Percentiles rank a stretch among this genome's conserved stretches.
Conservation (phyloP, 2,797 vertebrate genomes). For the Cichlasoma orientale region DNA sequence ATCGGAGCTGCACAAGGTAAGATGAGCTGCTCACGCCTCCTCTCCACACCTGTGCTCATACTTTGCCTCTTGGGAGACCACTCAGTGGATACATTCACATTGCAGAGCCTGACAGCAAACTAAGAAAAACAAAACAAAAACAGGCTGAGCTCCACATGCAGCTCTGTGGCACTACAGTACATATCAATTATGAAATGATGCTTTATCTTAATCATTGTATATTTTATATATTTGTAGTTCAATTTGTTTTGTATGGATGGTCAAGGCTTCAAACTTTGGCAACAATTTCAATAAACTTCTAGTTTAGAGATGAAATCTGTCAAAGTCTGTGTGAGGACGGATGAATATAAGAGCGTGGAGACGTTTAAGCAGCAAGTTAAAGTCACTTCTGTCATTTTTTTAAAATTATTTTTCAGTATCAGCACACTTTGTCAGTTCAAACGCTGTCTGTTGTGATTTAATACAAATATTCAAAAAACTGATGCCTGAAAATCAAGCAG, state of each 20-base stretch:
- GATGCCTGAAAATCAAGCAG: too few relatives aligned
- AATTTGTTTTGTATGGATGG: not conserved
- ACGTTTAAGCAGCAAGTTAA: accelerated
- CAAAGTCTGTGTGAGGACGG: not conserved
- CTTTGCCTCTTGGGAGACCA: not conserved
- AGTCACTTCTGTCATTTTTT: not conserved
- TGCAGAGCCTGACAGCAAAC: not conserved
- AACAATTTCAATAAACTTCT: not conserved
- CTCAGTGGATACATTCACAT: not conserved
- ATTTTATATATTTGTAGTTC: not conserved
- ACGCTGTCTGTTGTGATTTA: accelerated
- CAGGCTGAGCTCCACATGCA: not conserved
- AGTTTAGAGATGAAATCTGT: not conserved
- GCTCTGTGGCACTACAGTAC: not conserved
- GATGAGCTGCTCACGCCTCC: not conserved
- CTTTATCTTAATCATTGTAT: not conserved
- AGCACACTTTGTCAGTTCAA: not conserved
- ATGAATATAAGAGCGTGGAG: accelerated
- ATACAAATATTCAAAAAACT: not conserved
- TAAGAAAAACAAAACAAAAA: accelerated
- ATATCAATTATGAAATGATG: not conserved
- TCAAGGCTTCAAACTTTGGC: not conserved
- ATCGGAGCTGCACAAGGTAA: not conserved
- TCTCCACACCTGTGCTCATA: not conserved
- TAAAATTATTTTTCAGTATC: not conserved